Evolutionary conservation across 2,888 invertebrate species (phyloP).

Genomic region (Hipparchia semele): DNA sequence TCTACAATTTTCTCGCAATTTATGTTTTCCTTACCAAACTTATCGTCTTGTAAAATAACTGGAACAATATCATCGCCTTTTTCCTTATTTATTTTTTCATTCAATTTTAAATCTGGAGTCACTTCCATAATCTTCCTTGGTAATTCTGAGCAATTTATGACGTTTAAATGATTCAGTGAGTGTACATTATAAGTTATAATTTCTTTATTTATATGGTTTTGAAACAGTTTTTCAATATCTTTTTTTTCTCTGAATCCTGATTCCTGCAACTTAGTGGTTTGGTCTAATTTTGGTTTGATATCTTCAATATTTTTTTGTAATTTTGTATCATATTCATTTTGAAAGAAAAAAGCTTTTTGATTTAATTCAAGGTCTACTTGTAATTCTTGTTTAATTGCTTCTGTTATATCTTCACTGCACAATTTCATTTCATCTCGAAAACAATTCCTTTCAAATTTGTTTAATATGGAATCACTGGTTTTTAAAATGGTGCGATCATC

Average conservation of each 20-base stretch:
- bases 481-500: slow-evolving; percentile 36
- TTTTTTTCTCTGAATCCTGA: slow-evolving; percentile 44
- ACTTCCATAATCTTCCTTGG: slow-evolving; percentile 54
- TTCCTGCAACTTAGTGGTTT: slow-evolving; percentile 48
- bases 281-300: slow-evolving; percentile 49
- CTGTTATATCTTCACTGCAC: slow-evolving; percentile 33
- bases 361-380: slow-evolving; percentile 31
- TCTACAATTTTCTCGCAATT: slow-evolving; percentile 69
- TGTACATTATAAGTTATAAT: slow-evolving; percentile 55
- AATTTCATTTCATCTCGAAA: slow-evolving; percentile 30
- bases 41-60: slow-evolving; percentile 53
- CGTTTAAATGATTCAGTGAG: slow-evolving; percentile 54
- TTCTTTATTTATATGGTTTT: slow-evolving; percentile 59
- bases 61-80: slow-evolving; percentile 51
- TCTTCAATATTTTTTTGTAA: slow-evolving; percentile 54
- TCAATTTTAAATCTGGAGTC: slow-evolving; percentile 49
- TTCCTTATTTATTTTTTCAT: slow-evolving; percentile 60
- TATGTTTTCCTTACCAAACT: slow-evolving; percentile 73
- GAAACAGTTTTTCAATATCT: slow-evolving; percentile 51
- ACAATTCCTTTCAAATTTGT: slow-evolving; percentile 38
- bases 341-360: slow-evolving; percentile 39
- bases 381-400: slow-evolving; percentile 36
- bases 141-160: slow-evolving; percentile 55
- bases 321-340: slow-evolving; percentile 51
- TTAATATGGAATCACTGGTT: slow-evolving; percentile 31